Percentiles rank a stretch among this genome's conserved stretches.
phyloP scores from a whole-genome alignment of 2,113 vertebrate species.

The Solenodon paradoxus region DNA sequence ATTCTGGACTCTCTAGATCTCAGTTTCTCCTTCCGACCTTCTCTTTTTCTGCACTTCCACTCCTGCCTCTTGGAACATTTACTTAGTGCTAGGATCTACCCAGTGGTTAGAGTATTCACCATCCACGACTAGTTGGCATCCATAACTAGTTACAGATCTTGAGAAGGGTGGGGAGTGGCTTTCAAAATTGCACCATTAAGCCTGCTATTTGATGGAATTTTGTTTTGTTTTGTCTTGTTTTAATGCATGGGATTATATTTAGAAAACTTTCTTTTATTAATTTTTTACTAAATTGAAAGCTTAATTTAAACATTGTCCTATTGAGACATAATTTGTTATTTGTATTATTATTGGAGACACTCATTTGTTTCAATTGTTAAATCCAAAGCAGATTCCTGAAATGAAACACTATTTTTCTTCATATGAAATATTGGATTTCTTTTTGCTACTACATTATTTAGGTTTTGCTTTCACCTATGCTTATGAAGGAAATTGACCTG shows the following conservation, averaged over 20 bases:
- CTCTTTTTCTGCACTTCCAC: not conserved
- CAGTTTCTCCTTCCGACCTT: not conserved
- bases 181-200: not conserved
- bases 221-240: not conserved
- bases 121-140: no score
- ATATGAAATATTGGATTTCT: not conserved
- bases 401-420: not conserved
- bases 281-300: not conserved
- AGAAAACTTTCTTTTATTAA: not conserved
- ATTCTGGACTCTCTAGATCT: not conserved
- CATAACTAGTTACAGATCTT: not conserved
- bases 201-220: not conserved
- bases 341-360: not conserved
- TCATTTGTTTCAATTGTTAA: slow-evolving; percentile 9
- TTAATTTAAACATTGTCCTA: not conserved
- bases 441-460: not conserved
- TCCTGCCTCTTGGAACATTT: not conserved
- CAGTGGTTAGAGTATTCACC: not conserved
- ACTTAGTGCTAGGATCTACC: not conserved
- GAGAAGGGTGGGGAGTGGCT: not conserved
- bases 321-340: not conserved
- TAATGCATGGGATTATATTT: not conserved
- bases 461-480: not conserved
- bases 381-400: not conserved
- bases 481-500: slow-evolving; percentile 3